Base-by-base conservation (phyloP, 1,140 invertebrate species). In the Schlechtendalia chinensis region DNA sequence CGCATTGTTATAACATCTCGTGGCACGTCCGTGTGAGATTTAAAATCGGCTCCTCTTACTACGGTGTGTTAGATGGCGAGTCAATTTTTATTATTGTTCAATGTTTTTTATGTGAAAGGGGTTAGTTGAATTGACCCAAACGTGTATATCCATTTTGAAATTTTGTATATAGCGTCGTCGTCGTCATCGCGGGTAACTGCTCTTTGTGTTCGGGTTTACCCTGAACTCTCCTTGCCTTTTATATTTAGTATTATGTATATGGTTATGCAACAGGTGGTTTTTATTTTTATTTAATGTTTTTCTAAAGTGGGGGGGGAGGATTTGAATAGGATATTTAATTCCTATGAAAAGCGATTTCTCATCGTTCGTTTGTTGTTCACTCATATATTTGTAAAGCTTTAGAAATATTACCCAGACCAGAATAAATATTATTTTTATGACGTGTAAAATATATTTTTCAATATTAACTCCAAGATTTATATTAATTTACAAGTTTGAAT, bases 91-190 rank as follows among this genome's bases (percentile, higher is more conserved):
- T 61, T 79, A 63, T 61, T 61, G 45, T 75, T 59, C 72, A 59
- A 32, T 27, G 72, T 39, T 56, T 75, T 39, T 75, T 58, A 79
- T 63, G 56, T 79, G 24, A 79, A 79, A 79, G 56, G 75, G 75
- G 75, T 79, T 79, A 79, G 75, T 61, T 61, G 39, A 39, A 79
- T 61, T 79, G 75, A 63, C 75, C 75, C 75, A 50, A 69, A 47
- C 67, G 22, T 22, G 22, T 69, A 50, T 50, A 77, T 59, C 54
- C 72, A 77, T 59, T 77, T 77, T 59, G 54, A 58, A 77, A 59
- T 77, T 72, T 72, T 72, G 24, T 72, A n/a, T 32, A 54, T 32
- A 53, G 47, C 50, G n/a, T 16, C 8, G 16, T 29, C 67, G 24
- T 27, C 24, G 39, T 69, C 32, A 29, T 63, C 39, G 65, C 32